Conservation (phyloP, 2,888 invertebrate species). For the Sabatieria punctata region DNA sequence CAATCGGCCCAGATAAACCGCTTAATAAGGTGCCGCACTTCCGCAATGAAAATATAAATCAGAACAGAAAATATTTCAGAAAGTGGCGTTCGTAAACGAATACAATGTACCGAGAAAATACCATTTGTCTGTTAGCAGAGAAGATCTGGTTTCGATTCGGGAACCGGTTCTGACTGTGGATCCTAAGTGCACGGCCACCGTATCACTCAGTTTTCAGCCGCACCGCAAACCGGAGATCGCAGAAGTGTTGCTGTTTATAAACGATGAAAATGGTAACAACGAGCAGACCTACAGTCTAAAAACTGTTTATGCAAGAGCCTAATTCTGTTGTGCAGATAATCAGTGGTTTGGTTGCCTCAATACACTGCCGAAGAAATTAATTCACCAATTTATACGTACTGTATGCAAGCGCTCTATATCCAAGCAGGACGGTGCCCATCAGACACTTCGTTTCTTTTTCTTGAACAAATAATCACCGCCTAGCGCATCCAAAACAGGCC, state of each 20-base stretch:
- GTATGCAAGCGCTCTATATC: too few relatives aligned
- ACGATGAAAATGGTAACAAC: slow-evolving; percentile 36
- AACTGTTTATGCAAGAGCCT: too few relatives aligned
- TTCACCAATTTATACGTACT: too few relatives aligned
- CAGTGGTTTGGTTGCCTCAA: too few relatives aligned
- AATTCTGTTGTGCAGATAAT: too few relatives aligned
- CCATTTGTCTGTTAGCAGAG: slow-evolving; percentile 13
- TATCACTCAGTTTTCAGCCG: slow-evolving; percentile 23
- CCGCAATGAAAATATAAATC: too few relatives aligned
- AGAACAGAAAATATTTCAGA: slow-evolving; percentile 14
- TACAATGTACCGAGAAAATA: slow-evolving; percentile 31
- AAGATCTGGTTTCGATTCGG: not conserved
- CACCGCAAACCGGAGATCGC: slow-evolving; percentile 23
- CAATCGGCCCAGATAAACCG: too few relatives aligned
- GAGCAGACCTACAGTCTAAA: slow-evolving; percentile 34
- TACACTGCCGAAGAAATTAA: too few relatives aligned
- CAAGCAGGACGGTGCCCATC: too few relatives aligned
- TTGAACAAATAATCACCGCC: not conserved
- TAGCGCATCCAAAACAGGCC: not conserved
- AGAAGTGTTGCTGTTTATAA: slow-evolving; percentile 34
- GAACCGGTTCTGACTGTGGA: not conserved
- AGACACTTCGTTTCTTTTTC: too few relatives aligned
- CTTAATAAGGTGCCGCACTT: too few relatives aligned
- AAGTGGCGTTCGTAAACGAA: slow-evolving; percentile 34
- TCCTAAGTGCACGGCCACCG: not conserved